These are phyloP conservation scores for Megaptera novaeangliae DNA, from an alignment of 2,113 vertebrate genomes.

Conservation along the genomic window DNA sequence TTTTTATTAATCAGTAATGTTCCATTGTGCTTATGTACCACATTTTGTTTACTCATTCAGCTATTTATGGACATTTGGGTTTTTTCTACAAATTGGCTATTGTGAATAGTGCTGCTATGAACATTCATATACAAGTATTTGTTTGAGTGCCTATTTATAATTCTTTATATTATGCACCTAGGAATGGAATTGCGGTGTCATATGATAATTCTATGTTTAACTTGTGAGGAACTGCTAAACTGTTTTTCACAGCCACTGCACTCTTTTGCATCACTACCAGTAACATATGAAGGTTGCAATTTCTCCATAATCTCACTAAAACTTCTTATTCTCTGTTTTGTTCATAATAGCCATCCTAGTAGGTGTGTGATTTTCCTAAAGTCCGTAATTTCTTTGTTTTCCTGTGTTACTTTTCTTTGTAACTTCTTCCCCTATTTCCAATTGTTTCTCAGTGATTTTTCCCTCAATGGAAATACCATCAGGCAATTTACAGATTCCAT, in stretches of 20 bases:
- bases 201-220: neutral
- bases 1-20: neutral
- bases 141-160: neutral
- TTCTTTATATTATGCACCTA: neutral
- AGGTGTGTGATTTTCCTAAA: neutral
- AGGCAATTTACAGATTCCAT: neutral
- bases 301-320: neutral
- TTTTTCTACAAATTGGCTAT: neutral
- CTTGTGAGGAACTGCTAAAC: neutral
- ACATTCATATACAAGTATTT: neutral
- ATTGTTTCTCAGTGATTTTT: neutral
- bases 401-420: neutral
- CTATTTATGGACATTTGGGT: neutral
- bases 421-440: neutral
- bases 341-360: neutral
- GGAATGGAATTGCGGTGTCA: neutral
- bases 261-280: neutral
- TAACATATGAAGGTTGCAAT: neutral
- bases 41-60: neutral
- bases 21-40: neutral
- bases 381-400: neutral
- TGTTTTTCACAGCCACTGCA: neutral
- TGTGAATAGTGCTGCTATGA: neutral
- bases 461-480: neutral
- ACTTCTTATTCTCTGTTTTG: neutral